A percentile compares a stretch with the other conserved stretches of the same genome.
These are phyloP conservation scores for Cephus pygmeus DNA, from an alignment of 2,888 invertebrate genomes.

Conservation along the genomic window DNA sequence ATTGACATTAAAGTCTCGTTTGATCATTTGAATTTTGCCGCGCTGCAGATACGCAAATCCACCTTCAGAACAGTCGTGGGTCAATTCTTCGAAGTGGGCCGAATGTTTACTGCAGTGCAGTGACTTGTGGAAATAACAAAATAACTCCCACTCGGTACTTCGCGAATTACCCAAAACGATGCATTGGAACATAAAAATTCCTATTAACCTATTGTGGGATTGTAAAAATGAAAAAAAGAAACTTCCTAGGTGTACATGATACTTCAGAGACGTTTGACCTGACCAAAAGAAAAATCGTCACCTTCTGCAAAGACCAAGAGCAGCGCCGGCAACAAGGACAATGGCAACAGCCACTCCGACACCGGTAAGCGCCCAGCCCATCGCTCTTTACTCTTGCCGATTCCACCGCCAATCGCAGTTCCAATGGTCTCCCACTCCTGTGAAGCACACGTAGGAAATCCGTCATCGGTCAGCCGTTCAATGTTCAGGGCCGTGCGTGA, in stretches of 20 bases:
- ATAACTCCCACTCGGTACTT: background rate
- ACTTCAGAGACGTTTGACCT: background rate
- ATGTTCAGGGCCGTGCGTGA: background rate
- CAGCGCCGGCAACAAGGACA: conserved; percentile 48
- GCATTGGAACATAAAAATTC: background rate
- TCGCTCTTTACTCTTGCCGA: conserved; percentile 31
- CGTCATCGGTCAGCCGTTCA: background rate
- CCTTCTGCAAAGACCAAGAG: conserved; percentile 55
- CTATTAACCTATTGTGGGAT: background rate
- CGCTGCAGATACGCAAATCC: background rate
- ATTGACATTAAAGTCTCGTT: background rate
- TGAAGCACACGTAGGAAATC: conserved; percentile 32
- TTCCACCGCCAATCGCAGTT: conserved; percentile 36
- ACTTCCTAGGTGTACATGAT: background rate
- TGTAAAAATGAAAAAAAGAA: background rate
- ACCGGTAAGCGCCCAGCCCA: conserved; percentile 57
- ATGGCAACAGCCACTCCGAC: conserved; percentile 52
- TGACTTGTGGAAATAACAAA: background rate
- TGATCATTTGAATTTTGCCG: background rate
- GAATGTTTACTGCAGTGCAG: background rate
- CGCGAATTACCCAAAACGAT: background rate
- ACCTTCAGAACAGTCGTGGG: background rate
- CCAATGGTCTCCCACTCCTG: conserved; percentile 34
- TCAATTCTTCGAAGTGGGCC: background rate
- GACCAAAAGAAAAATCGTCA: conserved; percentile 16